Evolutionary conservation across 2,797 vertebrate genomes (phyloP).

Genomic region (Pipistrellus pygmaeus): DNA sequence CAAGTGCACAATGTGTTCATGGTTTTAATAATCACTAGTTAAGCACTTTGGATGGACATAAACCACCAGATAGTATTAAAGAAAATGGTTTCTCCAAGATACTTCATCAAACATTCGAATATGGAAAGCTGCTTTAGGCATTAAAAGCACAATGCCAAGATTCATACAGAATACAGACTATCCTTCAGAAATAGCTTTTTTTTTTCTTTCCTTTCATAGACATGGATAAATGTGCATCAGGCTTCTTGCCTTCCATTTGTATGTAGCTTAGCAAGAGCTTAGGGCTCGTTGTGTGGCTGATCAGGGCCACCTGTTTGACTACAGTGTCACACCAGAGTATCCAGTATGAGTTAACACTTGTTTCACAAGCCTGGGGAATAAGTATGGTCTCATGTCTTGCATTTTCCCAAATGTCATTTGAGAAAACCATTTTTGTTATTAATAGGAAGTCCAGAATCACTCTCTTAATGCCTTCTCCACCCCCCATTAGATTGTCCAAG

Average conservation of each 20-base stretch:
- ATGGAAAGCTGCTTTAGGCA: background rate
- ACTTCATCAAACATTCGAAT: conserved; percentile 14
- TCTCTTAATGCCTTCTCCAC: background rate
- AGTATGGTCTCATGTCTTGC: background rate
- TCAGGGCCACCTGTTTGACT: background rate
- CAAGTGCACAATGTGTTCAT: background rate
- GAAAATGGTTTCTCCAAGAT: conserved; percentile 12
- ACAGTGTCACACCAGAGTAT: background rate
- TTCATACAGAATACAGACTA: background rate
- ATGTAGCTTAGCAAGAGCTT: background rate
- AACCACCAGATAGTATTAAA: background rate
- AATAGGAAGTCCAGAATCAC: background rate
- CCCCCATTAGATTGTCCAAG: background rate
- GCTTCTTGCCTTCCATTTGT: background rate
- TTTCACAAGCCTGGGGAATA: background rate
- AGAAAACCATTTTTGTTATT: background rate
- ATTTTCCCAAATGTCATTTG: background rate
- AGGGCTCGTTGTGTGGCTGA: background rate
- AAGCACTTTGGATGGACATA: background rate
- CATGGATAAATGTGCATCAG: background rate
- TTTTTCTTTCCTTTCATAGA: background rate
- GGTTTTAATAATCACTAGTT: conserved; percentile 55
- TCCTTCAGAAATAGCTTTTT: background rate
- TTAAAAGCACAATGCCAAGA: conserved; percentile 29
- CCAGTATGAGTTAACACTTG: background rate